Percentiles rank a stretch among this genome's conserved stretches.
Evolutionary conservation across 2,797 vertebrate genomes (phyloP).

Genomic region (Manis pentadactyla): DNA sequence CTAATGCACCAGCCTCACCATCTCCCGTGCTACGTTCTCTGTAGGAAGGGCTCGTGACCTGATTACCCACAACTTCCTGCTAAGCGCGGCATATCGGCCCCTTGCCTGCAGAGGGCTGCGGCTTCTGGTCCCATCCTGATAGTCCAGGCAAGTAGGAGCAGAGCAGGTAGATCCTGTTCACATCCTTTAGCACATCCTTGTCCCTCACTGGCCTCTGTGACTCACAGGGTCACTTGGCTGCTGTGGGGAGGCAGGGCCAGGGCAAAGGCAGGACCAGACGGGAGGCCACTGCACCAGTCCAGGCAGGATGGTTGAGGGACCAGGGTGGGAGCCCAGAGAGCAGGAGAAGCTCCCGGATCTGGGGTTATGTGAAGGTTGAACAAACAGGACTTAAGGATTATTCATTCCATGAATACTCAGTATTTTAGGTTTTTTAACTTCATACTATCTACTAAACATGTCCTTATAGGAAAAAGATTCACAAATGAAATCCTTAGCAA

Average conservation of each 20-base stretch:
- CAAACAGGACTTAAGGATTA: background rate
- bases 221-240: background rate
- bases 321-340: background rate
- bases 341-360: rapidly evolving
- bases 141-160: background rate
- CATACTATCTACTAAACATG: background rate
- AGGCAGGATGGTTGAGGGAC: rapidly evolving
- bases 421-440: background rate
- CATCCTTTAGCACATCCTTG: background rate
- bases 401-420: background rate
- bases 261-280: background rate
- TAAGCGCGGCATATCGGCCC: rapidly evolving
- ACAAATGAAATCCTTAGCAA: background rate
- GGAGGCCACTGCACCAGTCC: background rate
- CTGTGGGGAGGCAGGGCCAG: background rate
- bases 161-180: background rate
- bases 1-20: background rate
- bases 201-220: too few species aligned
- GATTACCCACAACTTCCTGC: rapidly evolving
- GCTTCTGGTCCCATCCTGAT: background rate
- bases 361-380: rapidly evolving
- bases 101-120: rapidly evolving
- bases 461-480: background rate
- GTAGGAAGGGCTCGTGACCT: rapidly evolving
- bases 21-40: rapidly evolving